These are phyloP conservation scores for Trisateles emortualis DNA, from an alignment of 2,888 invertebrate species.

Conservation along the genomic window DNA sequence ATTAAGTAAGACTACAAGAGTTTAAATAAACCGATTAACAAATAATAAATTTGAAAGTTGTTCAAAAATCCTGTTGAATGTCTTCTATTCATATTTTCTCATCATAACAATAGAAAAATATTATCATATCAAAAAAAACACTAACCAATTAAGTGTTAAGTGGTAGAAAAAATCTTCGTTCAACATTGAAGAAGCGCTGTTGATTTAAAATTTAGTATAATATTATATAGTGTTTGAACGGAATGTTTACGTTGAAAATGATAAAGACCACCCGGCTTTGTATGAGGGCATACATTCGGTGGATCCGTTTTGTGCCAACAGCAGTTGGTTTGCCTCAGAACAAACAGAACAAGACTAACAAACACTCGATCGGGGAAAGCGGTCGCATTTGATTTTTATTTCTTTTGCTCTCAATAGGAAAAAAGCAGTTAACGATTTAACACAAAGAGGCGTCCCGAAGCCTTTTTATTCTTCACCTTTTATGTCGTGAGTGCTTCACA, in stretches of 20 bases:
- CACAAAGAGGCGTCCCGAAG: constrained; percentile 48
- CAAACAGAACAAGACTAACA: constrained; percentile 79
- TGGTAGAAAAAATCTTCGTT: constrained; percentile 44
- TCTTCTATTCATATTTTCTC: constrained; percentile 7
- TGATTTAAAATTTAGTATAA: constrained; percentile 77
- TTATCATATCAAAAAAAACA: constrained; percentile 18
- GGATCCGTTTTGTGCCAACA: constrained; percentile 68
- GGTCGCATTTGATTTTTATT: constrained; percentile 67
- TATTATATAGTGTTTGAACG: constrained; percentile 74
- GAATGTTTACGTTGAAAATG: constrained; percentile 81
- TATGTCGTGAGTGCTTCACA: constrained; percentile 39
- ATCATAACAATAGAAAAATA: constrained; percentile 24
- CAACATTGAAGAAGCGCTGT: constrained; percentile 57
- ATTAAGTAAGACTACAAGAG: constrained; percentile 26
- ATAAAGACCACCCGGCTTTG: constrained; percentile 84
- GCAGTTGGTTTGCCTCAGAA: constrained; percentile 81
- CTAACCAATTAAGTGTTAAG: constrained; percentile 43
- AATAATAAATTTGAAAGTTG: constrained; percentile 20
- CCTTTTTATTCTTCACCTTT: constrained; percentile 40
- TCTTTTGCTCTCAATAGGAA: constrained; percentile 44
- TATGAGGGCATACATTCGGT: constrained; percentile 63
- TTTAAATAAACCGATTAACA: constrained; percentile 29
- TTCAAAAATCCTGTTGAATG: constrained; percentile 11
- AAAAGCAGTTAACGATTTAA: constrained; percentile 57
- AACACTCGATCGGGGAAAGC: constrained; percentile 72